Evolutionary conservation across 1,140 invertebrate genomes (phyloP), one percentile per base, ranked within the genome.

Genomic region (Schmidtea mediterranea): DNA sequence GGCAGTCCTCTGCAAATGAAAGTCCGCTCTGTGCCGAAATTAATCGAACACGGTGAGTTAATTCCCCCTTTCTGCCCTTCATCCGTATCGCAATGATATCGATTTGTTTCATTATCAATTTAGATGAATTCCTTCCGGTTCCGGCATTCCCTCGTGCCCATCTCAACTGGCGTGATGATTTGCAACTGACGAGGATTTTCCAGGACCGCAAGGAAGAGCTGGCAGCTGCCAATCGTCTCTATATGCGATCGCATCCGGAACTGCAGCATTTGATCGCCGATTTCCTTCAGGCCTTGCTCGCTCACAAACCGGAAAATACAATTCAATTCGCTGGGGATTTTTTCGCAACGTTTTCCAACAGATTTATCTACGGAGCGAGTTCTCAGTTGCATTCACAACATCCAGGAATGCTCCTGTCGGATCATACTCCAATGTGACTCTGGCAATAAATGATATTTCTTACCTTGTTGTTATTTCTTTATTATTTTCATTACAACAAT

Each of bases 1-100:
- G 64, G 64, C 21, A 65, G 62, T 26, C 64, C 64, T n/a, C 62
- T 63, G 9, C 61, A 58, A 8, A 65, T 66, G 60, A 62, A 59
- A 48, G 43, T 62, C 21, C 46, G 53, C 2, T 53, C 51, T 49
- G 53, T 62, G 26, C 64, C 64, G 19, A 46, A 53, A 45, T 52
- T 54, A 6, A 58, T 64, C 22, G 58, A 60, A 40, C 58, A 55
- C 57, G 62, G 62, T 65, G 52, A 54, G 26, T 6, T 32, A 6
- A 32, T 32, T 32, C 26, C 3, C 26, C 10, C 26, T 12, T 37
- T 12, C 12, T n/a, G 12, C 36, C 36, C n/a, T 37, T n/a, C 36
- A n/a, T 12, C 12, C n/a, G n/a, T n/a, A n/a, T n/a, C n/a, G n/a
- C n/a, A n/a, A n/a, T n/a, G n/a, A n/a, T n/a, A 32, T 32, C 10